Base-by-base conservation (phyloP, 2,888 invertebrate species). In the Unio pictorum region DNA sequence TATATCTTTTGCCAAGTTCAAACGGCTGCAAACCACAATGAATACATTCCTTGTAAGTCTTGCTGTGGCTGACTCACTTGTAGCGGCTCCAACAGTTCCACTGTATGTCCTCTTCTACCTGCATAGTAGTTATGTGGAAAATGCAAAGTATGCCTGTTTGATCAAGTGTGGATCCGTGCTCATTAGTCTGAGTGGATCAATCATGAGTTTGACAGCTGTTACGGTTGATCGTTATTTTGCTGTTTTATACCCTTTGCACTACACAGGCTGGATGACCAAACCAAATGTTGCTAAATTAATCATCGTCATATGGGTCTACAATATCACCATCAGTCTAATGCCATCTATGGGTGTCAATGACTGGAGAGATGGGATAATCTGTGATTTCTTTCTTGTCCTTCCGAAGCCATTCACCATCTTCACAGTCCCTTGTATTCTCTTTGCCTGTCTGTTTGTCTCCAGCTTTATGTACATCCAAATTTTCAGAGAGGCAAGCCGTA, bases 211-310 rank as follows among this genome's bases (percentile, higher is more conserved):
- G 3, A 61, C 75, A 6, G 56, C 75, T 18, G 75, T 81, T 5
- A 72, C 80, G 15, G 45, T 76, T 1, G 81, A 82, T 63, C 69
- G 82, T 17, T 82, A 71, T 60, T 61, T 82, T 20, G 80, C 82
- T 17, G 65, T 82, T 18, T 62, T 74, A 17, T 80, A 67, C 55
- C 81, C 81, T 26, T 62, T 81, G 26, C 69, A 71, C 20, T 79
- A 81, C 66, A 55, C 30, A 1, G 59, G 64, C 23, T 45, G 73
- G 34, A 74, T 76, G 65, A 77, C 79, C 0, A 73, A 71, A 17
- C 28, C 61, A 3, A 70, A 66, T 26, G 77, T 73, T 4, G 71
- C 61, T n/a, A 23, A 55, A 15, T 61, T 73, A 34, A 66, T 81
- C 3, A 54, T 64, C 20, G 23, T 74, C 55, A 60, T 79, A 23